A percentile compares a stretch with the other conserved stretches of the same genome.
These are phyloP conservation scores for Ancistrus triradiatus DNA, from an alignment of 2,113 vertebrate species.

Conservation along the genomic window DNA sequence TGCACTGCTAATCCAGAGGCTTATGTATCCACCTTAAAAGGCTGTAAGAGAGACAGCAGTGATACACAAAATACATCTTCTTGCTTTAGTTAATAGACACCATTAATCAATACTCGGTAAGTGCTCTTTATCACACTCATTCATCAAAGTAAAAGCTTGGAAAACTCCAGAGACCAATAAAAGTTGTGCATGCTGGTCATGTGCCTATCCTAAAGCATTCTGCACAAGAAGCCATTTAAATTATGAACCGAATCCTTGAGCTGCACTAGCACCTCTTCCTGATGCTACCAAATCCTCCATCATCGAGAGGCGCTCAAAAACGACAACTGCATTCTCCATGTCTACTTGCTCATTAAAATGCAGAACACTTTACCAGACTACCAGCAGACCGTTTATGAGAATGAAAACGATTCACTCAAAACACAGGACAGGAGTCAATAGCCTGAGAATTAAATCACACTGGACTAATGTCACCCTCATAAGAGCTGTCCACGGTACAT, in stretches of 20 bases:
- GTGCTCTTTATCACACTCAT: conserved; percentile 58
- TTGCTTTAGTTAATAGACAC: conserved; percentile 51
- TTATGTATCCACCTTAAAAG: conserved; percentile 54
- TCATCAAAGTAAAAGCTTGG: no score
- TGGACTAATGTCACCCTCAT: conserved; percentile 68
- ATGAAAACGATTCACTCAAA: neutral
- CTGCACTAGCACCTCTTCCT: neutral
- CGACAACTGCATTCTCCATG: neutral
- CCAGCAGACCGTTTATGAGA: neutral
- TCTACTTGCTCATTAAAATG: neutral
- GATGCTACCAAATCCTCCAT: no score
- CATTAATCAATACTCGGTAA: conserved; percentile 65
- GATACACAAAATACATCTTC: conserved; percentile 51
- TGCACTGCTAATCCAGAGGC: conserved; percentile 55
- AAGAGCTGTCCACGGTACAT: conserved; percentile 66
- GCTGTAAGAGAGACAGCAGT: conserved; percentile 44
- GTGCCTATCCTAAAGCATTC: no score
- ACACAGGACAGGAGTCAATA: conserved; percentile 10
- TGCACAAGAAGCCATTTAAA: no score
- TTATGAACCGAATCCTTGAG: neutral
- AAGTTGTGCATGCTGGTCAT: conserved; percentile 47
- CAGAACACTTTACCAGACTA: neutral
- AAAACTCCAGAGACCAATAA: conserved; percentile 56
- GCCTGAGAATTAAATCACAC: conserved; percentile 57
- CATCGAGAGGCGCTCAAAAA: no score